Percentiles rank a stretch among this genome's conserved stretches.
Conservation (phyloP, 2,888 invertebrate genomes). For the Osmoderma eremita region DNA sequence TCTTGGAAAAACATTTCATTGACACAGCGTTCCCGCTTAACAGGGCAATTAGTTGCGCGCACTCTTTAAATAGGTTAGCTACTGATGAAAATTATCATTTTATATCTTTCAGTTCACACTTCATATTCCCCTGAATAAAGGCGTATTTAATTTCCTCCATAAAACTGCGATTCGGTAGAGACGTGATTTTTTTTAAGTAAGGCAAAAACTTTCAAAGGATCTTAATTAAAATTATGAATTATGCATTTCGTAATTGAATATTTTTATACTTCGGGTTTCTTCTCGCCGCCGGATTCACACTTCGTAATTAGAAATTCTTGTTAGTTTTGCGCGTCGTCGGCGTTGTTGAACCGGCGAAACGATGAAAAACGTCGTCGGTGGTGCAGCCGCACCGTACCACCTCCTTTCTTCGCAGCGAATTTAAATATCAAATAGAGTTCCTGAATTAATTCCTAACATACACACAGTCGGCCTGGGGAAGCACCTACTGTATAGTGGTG, state of each 20-base stretch:
- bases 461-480: conserved; percentile 37
- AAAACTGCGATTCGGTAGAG: conserved; percentile 27
- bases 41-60: too few relatives aligned
- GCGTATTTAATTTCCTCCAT: conserved; percentile 29
- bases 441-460: conserved; percentile 50
- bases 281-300: conserved; percentile 37
- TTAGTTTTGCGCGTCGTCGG: conserved; percentile 33
- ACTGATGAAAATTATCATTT: too few relatives aligned
- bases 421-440: conserved; percentile 50
- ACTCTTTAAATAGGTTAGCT: too few relatives aligned
- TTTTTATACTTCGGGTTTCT: conserved; percentile 42
- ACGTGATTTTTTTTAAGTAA: conserved; percentile 24
- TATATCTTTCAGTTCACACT: too few relatives aligned
- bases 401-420: conserved; percentile 43
- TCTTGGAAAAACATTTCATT: too few relatives aligned
- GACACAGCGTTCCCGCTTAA: too few relatives aligned
- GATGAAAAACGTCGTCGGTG: conserved; percentile 26
- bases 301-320: conserved; percentile 39
- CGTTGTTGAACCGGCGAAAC: conserved; percentile 19
- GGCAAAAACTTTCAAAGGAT: conserved; percentile 48
- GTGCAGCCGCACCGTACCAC: conserved; percentile 3
- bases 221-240: conserved; percentile 51
- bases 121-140: not conserved
- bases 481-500: conserved; percentile 38
- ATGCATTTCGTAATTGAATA: conserved; percentile 49